Base-by-base conservation (phyloP, 2,888 invertebrate species). In the Volucella zonaria region DNA sequence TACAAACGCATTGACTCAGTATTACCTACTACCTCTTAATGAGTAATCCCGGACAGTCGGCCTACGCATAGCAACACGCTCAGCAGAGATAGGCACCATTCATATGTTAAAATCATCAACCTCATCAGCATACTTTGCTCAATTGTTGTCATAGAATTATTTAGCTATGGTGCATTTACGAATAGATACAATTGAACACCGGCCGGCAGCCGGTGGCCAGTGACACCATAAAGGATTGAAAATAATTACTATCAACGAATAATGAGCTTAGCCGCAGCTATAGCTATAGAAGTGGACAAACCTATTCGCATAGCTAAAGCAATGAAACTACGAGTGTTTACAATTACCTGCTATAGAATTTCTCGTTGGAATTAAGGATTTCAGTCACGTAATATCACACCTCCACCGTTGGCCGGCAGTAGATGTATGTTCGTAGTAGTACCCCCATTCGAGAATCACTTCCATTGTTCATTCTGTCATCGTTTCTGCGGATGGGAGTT, bases 331-430 rank as follows among this genome's bases (percentile, higher is more conserved):
- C 18, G 18, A 23, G 18, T 23, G 67, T 76, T 82, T 66, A 67
- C 71, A 67, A 76, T 81, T 49, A 64, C 58, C 45, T 43, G 18
- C 66, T 67, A 76, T 82, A 77, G 77, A 77, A 77, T 77, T 82
- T 73, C 78, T 64, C 62, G 51, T 31, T 31, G 31, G 58, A 82
- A 77, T 82, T 74, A 68, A 82, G 74, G 51, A 78, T 82, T 74
- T 52, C 47, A 14, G 54, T 74, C 82, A 82, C 82, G 82, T 82
- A 78, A 59, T 45, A 74, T 78, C 74, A 82, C 82, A 82, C 82
- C 74, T 82, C 67, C 73, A 42, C 15, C 47, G 59, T 47, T 23
- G 73, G 67, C 51, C 73, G 23, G 40, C 23, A 47, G 56, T 47
- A 66, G 45, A 45, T 54, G 11, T 45, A 38, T 12, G 14, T 8